Conservation (phyloP, 2,113 vertebrate genomes). For the Pogona vitticeps region DNA sequence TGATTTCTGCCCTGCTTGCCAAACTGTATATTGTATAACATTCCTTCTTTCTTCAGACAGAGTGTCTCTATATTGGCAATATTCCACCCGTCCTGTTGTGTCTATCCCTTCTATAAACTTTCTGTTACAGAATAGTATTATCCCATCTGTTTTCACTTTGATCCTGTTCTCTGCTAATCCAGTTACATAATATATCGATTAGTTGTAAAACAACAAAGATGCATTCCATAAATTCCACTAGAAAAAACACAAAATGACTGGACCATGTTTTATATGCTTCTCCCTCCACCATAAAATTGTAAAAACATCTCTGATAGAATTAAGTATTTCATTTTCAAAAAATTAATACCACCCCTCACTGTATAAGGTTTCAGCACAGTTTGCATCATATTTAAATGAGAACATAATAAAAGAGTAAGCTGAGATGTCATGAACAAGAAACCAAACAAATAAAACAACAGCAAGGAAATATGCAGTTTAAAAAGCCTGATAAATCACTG, state of each 20-base stretch:
- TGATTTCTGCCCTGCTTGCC: constrained; percentile 61
- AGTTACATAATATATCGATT: constrained; percentile 59
- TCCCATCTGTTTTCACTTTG: constrained; percentile 62
- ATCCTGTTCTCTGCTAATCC: constrained; percentile 58
- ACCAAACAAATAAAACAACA: neutral
- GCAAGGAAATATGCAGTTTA: neutral
- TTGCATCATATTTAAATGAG: neutral
- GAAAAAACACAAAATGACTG: neutral
- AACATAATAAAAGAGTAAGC: neutral
- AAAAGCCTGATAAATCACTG: neutral
- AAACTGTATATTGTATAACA: constrained; percentile 69
- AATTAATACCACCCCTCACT: neutral
- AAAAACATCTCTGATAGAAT: neutral
- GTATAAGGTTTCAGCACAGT: neutral
- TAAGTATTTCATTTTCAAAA: neutral
- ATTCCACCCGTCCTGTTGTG: constrained; percentile 69
- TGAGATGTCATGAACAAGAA: neutral
- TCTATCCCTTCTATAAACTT: constrained; percentile 68
- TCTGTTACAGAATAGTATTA: constrained; percentile 52
- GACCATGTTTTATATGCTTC: neutral
- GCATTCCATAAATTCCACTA: neutral
- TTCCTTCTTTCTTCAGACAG: constrained; percentile 74
- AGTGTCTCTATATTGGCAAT: constrained; percentile 71
- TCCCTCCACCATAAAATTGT: neutral
- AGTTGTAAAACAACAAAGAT: neutral